These are phyloP conservation scores for Bufotes viridis DNA, from an alignment of 2,797 vertebrate species.

Conservation along the genomic window DNA sequence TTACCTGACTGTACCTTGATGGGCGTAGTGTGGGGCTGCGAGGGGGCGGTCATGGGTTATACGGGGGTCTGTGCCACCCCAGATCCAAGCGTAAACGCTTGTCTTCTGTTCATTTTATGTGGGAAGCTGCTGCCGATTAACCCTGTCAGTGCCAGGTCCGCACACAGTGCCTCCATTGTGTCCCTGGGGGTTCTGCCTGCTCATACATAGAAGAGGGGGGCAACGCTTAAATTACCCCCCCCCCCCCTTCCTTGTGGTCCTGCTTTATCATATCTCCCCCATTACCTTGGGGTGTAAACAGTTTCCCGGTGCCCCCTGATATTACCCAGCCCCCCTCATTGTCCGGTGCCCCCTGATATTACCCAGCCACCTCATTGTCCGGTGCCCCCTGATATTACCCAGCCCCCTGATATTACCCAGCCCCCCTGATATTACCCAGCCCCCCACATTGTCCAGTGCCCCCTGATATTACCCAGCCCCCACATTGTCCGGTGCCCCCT, in stretches of 20 bases:
- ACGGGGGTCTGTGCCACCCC: not conserved
- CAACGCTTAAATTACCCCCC: not conserved
- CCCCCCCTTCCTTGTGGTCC: not conserved
- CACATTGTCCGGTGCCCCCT: too few species aligned
- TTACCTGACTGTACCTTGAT: not conserved
- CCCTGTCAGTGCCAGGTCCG: not conserved
- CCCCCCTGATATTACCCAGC: too few species aligned
- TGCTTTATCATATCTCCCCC: not conserved
- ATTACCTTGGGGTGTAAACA: not conserved
- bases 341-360: too few species aligned
- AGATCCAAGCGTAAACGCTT: not conserved
- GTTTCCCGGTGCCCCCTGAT: too few species aligned
- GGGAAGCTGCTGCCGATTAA: not conserved
- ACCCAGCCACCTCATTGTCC: too few species aligned
- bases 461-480: too few species aligned
- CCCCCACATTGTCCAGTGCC: too few species aligned
- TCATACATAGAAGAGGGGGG: not conserved
- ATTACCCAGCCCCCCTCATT: too few species aligned
- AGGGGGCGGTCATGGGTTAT: not conserved
- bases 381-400: too few species aligned
- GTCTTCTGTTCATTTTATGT: not conserved
- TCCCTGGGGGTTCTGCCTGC: not conserved
- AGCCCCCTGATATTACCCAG: too few species aligned
- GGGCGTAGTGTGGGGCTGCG: too few species aligned
- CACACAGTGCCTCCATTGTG: not conserved